Conservation (phyloP, 2,113 vertebrate genomes). For the Bubo bubo region DNA sequence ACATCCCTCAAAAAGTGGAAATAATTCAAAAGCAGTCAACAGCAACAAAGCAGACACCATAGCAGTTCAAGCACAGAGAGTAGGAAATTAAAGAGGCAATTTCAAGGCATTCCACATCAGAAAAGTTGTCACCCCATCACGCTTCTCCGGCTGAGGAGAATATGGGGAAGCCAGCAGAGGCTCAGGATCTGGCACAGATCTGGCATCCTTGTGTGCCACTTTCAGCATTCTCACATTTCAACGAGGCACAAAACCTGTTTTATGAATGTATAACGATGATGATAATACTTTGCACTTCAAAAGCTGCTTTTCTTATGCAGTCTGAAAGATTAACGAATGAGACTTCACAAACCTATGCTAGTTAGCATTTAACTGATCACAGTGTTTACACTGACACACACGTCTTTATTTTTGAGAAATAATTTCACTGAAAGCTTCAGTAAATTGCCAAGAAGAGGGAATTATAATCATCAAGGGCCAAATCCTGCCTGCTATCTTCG, state of each 20-base stretch:
- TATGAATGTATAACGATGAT: background rate
- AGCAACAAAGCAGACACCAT: background rate
- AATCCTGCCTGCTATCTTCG: constrained; percentile 9
- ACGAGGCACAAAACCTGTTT: background rate
- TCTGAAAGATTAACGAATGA: constrained; percentile 59
- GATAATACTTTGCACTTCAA: constrained; percentile 68
- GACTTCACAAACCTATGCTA: constrained; percentile 61
- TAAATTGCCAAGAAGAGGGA: background rate
- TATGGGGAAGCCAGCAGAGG: background rate
- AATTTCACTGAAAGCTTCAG: constrained; percentile 40
- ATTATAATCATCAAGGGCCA: background rate
- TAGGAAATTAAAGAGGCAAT: background rate
- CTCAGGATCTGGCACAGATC: background rate
- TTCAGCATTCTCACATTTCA: background rate
- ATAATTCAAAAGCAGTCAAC: background rate
- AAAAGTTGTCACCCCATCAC: background rate
- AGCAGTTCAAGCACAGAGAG: background rate
- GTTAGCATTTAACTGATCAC: constrained; percentile 70
- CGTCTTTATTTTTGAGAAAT: background rate
- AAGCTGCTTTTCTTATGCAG: constrained; percentile 16
- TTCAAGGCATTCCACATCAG: background rate
- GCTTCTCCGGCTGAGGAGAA: background rate
- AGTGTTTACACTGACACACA: constrained; percentile 57
- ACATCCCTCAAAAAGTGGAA: background rate
- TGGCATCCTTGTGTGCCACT: background rate